A percentile compares a stretch with the other conserved stretches of the same genome.
Conservation (phyloP, 1,140 invertebrate species). For the Drosophila serrata region DNA sequence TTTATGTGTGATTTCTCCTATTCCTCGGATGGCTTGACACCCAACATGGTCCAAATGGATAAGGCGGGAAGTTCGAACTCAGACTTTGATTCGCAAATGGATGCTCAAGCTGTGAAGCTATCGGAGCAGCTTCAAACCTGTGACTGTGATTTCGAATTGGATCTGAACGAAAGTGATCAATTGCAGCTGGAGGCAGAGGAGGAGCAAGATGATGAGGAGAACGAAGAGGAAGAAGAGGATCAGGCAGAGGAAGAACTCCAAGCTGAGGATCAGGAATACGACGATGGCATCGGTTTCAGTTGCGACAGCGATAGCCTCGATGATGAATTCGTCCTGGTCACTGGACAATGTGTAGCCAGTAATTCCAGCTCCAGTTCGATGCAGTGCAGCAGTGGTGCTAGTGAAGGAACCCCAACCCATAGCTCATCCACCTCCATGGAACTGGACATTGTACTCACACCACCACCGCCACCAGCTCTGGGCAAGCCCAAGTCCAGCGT, state of each 20-base stretch:
- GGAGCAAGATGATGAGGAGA: conserved; percentile 2
- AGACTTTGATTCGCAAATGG: conserved; percentile 27
- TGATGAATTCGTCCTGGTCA: conserved; percentile 56
- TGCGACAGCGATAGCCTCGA: conserved; percentile 72
- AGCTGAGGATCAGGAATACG: conserved; percentile 59
- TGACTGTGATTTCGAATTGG: conserved; percentile 63
- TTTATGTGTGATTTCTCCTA: conserved; percentile 70
- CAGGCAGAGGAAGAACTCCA: conserved; percentile 9
- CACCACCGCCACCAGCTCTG: conserved; percentile 51
- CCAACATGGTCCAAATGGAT: conserved; percentile 4
- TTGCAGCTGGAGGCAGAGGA: neutral
- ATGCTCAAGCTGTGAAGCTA: conserved; percentile 11
- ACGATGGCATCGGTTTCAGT: conserved; percentile 77
- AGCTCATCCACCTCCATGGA: conserved; percentile 58
- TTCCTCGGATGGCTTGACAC: conserved; percentile 30
- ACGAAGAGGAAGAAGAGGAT: conserved; percentile 5
- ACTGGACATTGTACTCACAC: conserved; percentile 63
- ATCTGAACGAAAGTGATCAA: conserved; percentile 12
- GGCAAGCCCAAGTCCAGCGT: conserved; percentile 42
- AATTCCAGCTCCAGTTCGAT: conserved; percentile 64
- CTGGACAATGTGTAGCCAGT: conserved; percentile 31
- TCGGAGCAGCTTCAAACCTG: conserved; percentile 24
- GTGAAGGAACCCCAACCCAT: conserved; percentile 2
- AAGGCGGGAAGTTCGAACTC: conserved; percentile 24
- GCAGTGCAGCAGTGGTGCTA: conserved; percentile 57